These are phyloP conservation scores for Ericerus pela DNA, from an alignment of 1,140 invertebrate genomes.

Conservation along the genomic window DNA sequence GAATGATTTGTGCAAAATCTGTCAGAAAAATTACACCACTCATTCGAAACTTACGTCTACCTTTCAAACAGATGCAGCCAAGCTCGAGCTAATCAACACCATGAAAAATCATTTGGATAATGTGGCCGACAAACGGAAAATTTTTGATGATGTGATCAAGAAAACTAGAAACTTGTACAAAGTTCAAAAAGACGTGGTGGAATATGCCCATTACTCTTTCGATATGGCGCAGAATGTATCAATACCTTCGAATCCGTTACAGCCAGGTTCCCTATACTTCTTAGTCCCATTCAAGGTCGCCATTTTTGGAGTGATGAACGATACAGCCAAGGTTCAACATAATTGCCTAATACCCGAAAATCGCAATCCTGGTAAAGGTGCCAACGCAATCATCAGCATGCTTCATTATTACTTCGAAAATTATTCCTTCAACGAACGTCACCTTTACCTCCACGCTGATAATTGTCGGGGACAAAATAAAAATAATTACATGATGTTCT, in stretches of 20 bases:
- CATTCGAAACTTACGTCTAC: no score
- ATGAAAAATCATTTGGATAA: neutral
- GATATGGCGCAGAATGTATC: conserved; percentile 16
- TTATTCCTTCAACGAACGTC: conserved; percentile 5
- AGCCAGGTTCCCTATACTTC: conserved; percentile 19
- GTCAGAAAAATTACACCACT: no score
- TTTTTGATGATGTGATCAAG: neutral
- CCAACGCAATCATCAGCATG: conserved; percentile 17
- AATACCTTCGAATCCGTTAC: conserved; percentile 15
- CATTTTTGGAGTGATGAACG: conserved; percentile 18
- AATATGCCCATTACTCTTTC: conserved; percentile 15
- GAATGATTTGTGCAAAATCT: no score
- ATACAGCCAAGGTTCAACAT: conserved; percentile 13
- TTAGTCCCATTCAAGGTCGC: conserved; percentile 16
- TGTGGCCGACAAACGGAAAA: neutral
- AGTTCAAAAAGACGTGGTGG: no score
- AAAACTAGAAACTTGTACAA: no score
- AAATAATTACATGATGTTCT: conserved; percentile 7
- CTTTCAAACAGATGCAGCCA: neutral
- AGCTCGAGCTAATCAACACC: neutral
- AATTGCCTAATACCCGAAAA: conserved; percentile 19
- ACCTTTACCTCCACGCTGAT: conserved; percentile 17
- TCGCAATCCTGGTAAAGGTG: conserved; percentile 14
- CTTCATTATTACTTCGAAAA: conserved; percentile 19
- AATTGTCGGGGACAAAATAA: conserved; percentile 19